Evolutionary conservation across 2,113 vertebrate genomes (phyloP).

Genomic region (Emydura subglobosa): DNA sequence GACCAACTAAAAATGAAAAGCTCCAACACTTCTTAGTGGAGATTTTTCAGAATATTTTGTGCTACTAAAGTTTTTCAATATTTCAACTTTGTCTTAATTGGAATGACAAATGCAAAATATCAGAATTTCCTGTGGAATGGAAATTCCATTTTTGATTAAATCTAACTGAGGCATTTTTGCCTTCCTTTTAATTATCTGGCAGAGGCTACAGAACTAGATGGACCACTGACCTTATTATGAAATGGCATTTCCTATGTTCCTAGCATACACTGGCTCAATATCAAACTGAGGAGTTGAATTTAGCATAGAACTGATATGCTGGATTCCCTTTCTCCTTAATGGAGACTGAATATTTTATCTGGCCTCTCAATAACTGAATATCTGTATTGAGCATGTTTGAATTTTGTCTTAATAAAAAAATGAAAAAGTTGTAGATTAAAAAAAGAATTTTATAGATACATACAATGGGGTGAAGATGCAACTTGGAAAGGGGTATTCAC

Average conservation of each 20-base stretch:
- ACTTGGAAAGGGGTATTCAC: not conserved
- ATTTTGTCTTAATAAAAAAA: not conserved
- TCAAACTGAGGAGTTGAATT: not conserved
- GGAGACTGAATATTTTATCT: not conserved
- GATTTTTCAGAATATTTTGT: not conserved
- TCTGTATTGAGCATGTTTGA: not conserved
- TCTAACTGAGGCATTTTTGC: not conserved
- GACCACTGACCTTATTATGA: fast-evolving
- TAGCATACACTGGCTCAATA: not conserved
- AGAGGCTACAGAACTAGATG: not conserved
- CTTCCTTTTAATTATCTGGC: conserved; percentile 10
- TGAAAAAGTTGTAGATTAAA: not conserved
- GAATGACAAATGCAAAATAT: not conserved
- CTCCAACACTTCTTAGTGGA: not conserved
- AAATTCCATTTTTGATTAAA: not conserved
- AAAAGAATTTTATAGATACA: not conserved
- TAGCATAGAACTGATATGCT: not conserved
- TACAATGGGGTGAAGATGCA: not conserved
- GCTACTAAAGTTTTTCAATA: not conserved
- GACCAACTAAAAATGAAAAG: not conserved
- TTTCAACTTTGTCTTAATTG: not conserved
- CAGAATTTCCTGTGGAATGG: not conserved
- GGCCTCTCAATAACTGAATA: not conserved
- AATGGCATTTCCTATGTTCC: not conserved
- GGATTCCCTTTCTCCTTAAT: not conserved